Conservation (phyloP, 2,888 invertebrate genomes). For the Theretra japonica region DNA sequence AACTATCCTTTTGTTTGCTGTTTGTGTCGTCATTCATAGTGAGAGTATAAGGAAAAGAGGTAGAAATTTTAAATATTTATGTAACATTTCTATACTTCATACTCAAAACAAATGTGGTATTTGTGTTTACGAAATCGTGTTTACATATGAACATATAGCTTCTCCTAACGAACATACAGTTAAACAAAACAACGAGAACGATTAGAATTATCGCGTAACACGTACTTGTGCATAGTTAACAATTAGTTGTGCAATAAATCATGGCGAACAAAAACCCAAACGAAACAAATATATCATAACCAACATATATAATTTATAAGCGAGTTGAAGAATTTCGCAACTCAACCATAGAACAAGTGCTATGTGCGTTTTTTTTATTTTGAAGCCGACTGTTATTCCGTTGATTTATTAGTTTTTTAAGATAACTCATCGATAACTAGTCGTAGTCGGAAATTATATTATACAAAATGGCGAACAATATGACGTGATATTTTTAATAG, state of each 20-base stretch:
- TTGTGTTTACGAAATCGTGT: not conserved
- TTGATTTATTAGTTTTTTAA: conserved; percentile 78
- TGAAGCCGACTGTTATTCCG: conserved; percentile 67
- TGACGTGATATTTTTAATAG: conserved; percentile 84
- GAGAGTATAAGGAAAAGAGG: not conserved
- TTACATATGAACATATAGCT: conserved; percentile 25
- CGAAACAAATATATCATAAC: conserved; percentile 16
- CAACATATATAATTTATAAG: conserved; percentile 29
- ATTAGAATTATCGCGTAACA: conserved; percentile 19
- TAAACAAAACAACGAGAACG: conserved; percentile 1
- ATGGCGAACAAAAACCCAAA: conserved; percentile 16
- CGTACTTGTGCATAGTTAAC: conserved; percentile 7
- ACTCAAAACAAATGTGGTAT: not conserved
- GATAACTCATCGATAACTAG: conserved; percentile 72
- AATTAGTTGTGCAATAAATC: conserved; percentile 23
- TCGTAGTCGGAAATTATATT: conserved; percentile 71
- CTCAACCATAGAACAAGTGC: conserved; percentile 23
- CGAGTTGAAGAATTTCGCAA: conserved; percentile 26
- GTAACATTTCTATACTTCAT: not conserved
- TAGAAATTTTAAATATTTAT: not conserved
- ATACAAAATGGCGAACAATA: conserved; percentile 82
- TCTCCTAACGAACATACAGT: not conserved
- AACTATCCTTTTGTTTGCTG: no score
- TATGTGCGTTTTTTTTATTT: conserved; percentile 9
- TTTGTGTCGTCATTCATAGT: no score